phyloP scores from a whole-genome alignment of 2,797 vertebrate genomes.

The Hafferia zeledoni region DNA sequence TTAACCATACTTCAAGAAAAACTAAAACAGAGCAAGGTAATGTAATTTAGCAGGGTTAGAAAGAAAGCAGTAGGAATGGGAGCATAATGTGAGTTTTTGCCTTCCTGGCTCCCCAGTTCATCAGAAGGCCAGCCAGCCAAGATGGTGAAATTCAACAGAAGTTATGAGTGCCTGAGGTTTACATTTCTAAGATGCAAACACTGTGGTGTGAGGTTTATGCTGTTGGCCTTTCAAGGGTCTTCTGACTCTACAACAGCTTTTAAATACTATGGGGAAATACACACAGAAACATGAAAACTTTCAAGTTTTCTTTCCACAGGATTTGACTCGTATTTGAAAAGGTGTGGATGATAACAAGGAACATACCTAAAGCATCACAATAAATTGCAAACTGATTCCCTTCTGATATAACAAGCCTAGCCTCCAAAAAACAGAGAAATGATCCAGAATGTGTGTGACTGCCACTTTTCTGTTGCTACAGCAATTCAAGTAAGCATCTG shows the following conservation, averaged over 20 bases:
- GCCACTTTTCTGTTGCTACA: background rate
- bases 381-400: background rate
- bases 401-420: background rate
- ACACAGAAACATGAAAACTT: background rate
- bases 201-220: rapidly evolving
- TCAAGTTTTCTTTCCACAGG: background rate
- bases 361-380: background rate
- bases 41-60: background rate
- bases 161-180: background rate
- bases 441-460: background rate
- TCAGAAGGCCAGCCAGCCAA: background rate
- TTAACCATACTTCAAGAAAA: background rate
- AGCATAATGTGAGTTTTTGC: background rate
- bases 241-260: background rate
- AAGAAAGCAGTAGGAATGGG: background rate
- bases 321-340: background rate
- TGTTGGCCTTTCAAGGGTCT: background rate
- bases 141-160: background rate
- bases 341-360: background rate
- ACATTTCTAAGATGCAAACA: background rate
- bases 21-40: background rate
- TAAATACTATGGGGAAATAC: background rate
- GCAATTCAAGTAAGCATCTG: background rate
- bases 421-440: background rate
- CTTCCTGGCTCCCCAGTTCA: background rate